Base-by-base conservation (phyloP, 2,797 vertebrate genomes). In the Poecile montanus region DNA sequence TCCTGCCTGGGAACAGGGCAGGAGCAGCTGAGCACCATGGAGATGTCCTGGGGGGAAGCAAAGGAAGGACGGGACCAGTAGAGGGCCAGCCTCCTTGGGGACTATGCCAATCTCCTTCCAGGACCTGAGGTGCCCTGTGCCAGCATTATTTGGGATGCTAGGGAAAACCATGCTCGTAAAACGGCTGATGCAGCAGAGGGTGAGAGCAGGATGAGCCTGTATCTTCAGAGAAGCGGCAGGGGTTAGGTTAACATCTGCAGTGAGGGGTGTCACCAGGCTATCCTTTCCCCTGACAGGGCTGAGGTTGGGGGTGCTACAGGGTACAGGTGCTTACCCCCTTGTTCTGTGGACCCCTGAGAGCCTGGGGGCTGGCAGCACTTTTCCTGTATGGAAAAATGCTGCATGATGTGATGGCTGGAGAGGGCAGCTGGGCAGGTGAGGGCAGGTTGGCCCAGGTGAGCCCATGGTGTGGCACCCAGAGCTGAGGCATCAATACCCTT, bases 361-460 rank as follows among this genome's bases (percentile, higher is more conserved):
- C 38, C 38, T 40, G 13, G 38, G 38, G 38, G 38, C 38, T 40
- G 38, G 38, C 38, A 40, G 38, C 38, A 40, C 38, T 40, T 40
- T 40, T 13, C 38, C 38, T 40, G 38, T 40, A 40, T 40, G 38
- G 12, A 40, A 40, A 40, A 40, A 40, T 40, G 38, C 38, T 40
- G 38, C 38, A 40, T 40, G 38, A 40, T 40, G 38, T 40, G 38
- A 40, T 40, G 38, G 13, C 38, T 40, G 38, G 13, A 13, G 38
- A 40, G 38, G 38, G 38, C 38, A 38, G 38, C 66, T 51, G 25
- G 36, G 15, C 14, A 16, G 47, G 50, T 11, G 29, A 47, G 36
- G 38, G 34, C 50, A 34, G 30, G 6, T 21, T 9, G 12, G 18
- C 11, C 14, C 26, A 0, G 0, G 19, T 54, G 58, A 85, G 27